Percentiles rank a stretch among this genome's conserved stretches.
Conservation (phyloP, 2,797 vertebrate genomes). For the Falco biarmicus region DNA sequence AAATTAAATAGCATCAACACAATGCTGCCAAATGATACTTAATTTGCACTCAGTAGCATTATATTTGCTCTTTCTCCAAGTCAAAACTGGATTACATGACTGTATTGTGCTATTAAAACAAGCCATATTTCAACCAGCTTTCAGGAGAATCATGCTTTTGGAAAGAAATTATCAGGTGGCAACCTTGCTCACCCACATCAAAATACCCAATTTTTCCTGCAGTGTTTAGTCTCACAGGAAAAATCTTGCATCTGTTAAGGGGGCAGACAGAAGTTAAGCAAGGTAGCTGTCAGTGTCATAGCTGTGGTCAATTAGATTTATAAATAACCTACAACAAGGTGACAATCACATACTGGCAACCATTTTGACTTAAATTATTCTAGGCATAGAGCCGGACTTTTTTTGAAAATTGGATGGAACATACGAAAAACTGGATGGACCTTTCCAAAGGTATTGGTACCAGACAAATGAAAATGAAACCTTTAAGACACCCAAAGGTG, state of each 20-base stretch:
- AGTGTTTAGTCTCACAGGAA: neutral
- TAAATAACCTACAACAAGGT: neutral
- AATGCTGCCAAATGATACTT: conserved; percentile 2
- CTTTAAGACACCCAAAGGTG: neutral
- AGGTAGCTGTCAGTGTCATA: neutral
- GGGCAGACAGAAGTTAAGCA: neutral
- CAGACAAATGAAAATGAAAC: neutral
- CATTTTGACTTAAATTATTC: neutral
- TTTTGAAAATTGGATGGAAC: neutral
- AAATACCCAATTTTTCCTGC: neutral
- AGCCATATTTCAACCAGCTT: neutral
- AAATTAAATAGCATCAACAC: conserved; percentile 44
- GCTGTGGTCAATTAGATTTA: neutral
- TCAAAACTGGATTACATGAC: neutral
- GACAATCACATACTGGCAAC: neutral
- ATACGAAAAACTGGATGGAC: neutral
- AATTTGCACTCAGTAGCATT: neutral
- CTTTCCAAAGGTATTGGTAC: neutral
- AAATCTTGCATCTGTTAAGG: neutral
- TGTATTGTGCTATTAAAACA: neutral
- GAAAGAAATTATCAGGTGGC: neutral
- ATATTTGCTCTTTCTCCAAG: neutral
- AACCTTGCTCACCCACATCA: neutral
- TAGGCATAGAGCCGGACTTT: neutral
- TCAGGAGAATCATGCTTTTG: neutral